A percentile compares a stretch with the other conserved stretches of the same genome.
phyloP scores from a whole-genome alignment of 2,797 vertebrate genomes.

The Pteronotus mesoamericanus region DNA sequence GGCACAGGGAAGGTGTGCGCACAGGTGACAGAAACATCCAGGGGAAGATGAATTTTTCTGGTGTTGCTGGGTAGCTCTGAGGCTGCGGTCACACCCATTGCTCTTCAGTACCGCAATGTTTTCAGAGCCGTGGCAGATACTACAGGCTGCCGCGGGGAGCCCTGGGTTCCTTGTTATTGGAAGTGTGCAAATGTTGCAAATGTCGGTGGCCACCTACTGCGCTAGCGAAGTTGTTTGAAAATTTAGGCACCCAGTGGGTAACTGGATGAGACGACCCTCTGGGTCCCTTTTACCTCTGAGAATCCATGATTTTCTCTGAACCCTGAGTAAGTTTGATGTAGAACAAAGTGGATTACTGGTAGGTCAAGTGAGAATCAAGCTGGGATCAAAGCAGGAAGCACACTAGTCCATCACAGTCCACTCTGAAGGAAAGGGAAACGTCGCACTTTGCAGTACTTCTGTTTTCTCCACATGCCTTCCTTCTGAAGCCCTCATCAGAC shows the following conservation, averaged over 20 bases:
- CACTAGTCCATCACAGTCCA: background rate
- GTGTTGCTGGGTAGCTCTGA: too few species aligned
- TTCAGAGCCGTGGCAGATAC: background rate
- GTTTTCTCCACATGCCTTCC: background rate
- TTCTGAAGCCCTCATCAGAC: background rate
- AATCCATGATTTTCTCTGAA: background rate
- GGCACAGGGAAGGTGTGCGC: too few species aligned
- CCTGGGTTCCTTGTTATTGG: background rate
- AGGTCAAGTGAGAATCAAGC: background rate
- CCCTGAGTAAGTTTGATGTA: background rate
- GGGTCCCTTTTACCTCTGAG: background rate
- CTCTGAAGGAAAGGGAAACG: background rate
- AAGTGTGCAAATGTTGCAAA: background rate
- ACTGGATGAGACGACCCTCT: background rate
- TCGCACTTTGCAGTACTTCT: background rate
- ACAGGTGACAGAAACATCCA: rapidly evolving
- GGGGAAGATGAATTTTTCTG: background rate
- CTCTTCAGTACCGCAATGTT: background rate
- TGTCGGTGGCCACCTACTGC: background rate
- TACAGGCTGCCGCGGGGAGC: rapidly evolving
- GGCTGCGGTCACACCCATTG: background rate
- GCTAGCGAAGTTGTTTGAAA: background rate
- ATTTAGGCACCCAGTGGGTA: background rate
- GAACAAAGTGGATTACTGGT: background rate
- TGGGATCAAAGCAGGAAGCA: background rate